Base-by-base conservation (phyloP, 2,888 invertebrate species). In the Eurytoma californica region DNA sequence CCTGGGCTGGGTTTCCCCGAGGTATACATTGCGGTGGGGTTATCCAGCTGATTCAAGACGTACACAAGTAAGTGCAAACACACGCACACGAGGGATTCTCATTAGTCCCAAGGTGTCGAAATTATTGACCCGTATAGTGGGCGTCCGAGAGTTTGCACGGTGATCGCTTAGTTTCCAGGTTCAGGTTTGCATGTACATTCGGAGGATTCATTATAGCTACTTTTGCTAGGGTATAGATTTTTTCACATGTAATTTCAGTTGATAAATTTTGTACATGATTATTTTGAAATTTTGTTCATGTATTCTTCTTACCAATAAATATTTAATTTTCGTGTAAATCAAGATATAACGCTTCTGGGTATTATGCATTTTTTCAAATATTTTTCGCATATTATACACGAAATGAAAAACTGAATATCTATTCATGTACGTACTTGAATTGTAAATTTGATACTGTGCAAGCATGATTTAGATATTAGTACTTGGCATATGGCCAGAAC, bases 101-200 rank as follows among this genome's bases (percentile, higher is more conserved):
- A 75, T 75, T 79, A 75, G 74, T 70, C 58, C n/a, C 24, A 57
- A 69, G 69, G 74, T 75, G 79, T 60, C 70, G 63, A 79, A 79
- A 66, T 79, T 69, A 69, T 75, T 75, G 74, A 79, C 74, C 79
- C 53, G 60, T 20, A 65, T 72, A 58, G 4, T 24, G 5, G 3
- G 20, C 12, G 18, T 0, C 16, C 2, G 47, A 53, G 0, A 4
- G 39, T 4, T 39, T 20, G 24, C 9, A 18, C 9, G 20, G 60
- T n/a, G 14, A 70, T 73, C 57, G 53, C 63, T 18, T 30, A 12
- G 63, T 61, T 63, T 53, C 39, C 18, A 20, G 61, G 69, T 39
- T 20, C 47, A 49, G 57, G 3, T 60, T 49, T 24, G 39, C 39
- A 39, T 39, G 39, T 28, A 24, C 16, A 13, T 47, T 24, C 14